Evolutionary conservation across 2,888 invertebrate species (phyloP).

Genomic region (Drosophila suboccidentalis): DNA sequence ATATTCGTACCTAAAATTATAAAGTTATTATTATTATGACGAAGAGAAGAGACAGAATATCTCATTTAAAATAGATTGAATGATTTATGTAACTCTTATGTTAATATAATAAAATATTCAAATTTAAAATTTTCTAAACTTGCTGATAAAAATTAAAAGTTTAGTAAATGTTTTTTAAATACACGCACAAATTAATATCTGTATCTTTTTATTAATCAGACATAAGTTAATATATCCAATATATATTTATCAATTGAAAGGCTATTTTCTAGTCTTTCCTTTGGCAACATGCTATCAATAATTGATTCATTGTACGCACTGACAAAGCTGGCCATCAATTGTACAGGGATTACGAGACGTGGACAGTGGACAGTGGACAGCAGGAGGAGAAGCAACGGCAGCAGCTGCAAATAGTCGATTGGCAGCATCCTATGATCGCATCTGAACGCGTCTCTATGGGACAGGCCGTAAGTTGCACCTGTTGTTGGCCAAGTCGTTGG

Average conservation of each 20-base stretch:
- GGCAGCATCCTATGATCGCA: conserved; percentile 42
- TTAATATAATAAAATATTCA: no score
- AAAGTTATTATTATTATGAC: no score
- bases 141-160: no score
- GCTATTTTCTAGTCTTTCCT: conserved; percentile 3
- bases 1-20: no score
- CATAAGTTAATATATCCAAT: background rate
- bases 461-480: conserved; percentile 41
- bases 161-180: no score
- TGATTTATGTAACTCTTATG: no score
- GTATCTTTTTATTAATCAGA: background rate
- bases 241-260: background rate
- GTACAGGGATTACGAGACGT: conserved; percentile 35
- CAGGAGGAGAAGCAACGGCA: background rate
- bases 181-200: background rate
- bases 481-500: conserved; percentile 61
- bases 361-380: conserved; percentile 1
- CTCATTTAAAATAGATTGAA: no score
- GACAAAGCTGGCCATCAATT: conserved; percentile 21
- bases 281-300: background rate
- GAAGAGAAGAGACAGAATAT: no score
- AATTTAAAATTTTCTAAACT: no score
- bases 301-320: conserved; percentile 39
- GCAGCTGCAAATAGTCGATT: conserved; percentile 44
- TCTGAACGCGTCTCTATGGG: conserved; percentile 25